Percentiles rank a stretch among this genome's conserved stretches.
Conservation (phyloP, 2,888 invertebrate genomes). For the Hecatera dysodea region DNA sequence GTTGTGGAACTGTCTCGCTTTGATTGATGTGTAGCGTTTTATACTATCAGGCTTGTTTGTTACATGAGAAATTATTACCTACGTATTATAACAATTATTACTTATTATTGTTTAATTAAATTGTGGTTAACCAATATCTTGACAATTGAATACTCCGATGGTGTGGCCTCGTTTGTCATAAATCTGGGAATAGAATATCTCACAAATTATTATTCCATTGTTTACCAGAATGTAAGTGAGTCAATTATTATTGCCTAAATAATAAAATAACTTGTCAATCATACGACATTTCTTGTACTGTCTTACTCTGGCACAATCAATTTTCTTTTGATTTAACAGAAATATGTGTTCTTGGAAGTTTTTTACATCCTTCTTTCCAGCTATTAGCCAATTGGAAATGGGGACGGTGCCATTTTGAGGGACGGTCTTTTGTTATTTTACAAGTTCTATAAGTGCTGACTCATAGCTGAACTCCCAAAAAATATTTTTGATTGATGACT, state of each 20-base stretch:
- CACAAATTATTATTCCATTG: neutral
- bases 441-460: neutral
- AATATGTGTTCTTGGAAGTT: too few species aligned
- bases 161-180: neutral
- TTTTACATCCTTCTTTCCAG: too few species aligned
- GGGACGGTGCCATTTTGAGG: too few species aligned
- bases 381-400: too few species aligned
- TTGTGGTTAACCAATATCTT: constrained; percentile 33
- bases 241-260: neutral
- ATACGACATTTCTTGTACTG: too few species aligned
- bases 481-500: too few species aligned
- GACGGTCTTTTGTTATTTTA: neutral
- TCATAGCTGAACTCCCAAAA: too few species aligned
- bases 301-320: too few species aligned
- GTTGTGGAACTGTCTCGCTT: constrained; percentile 16
- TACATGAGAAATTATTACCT: constrained; percentile 12
- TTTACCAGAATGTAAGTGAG: neutral
- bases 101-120: constrained; percentile 7
- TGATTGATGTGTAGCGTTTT: constrained; percentile 1
- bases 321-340: too few species aligned
- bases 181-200: constrained; percentile 7
- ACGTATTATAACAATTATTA: neutral
- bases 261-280: neutral
- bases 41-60: constrained; percentile 6
- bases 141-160: constrained; percentile 7